These are phyloP conservation scores for Anastrepha ludens DNA, from an alignment of 1,140 invertebrate species.

Conservation along the genomic window DNA sequence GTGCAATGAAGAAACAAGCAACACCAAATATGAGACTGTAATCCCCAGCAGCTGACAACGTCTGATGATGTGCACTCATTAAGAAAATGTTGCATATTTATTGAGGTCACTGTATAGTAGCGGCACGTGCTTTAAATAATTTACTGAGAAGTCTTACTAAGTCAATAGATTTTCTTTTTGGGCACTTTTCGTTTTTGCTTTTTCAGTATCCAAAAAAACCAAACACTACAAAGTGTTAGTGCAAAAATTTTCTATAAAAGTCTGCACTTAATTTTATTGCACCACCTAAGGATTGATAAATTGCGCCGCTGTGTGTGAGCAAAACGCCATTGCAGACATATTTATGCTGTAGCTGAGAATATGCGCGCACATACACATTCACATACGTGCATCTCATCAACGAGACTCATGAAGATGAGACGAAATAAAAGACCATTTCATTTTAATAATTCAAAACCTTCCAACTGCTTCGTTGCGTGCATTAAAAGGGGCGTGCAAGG, in stretches of 20 bases:
- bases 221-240: too few species aligned
- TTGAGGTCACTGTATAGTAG: neutral
- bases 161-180: too few species aligned
- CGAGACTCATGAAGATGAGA: neutral
- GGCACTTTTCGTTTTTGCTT: neutral
- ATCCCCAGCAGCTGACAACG: neutral
- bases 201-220: neutral
- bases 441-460: conserved; percentile 50
- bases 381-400: neutral
- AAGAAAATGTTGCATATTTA: conserved; percentile 34
- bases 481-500: neutral
- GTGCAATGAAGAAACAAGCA: neutral
- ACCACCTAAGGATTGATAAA: conserved; percentile 6
- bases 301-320: neutral
- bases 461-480: neutral
- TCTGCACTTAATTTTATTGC: conserved; percentile 12
- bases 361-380: neutral
- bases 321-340: neutral
- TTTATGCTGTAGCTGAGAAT: neutral
- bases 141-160: neutral
- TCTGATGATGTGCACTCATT: conserved; percentile 11
- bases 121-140: neutral
- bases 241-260: neutral
- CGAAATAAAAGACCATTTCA: conserved; percentile 6
- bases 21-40: neutral